Evolutionary conservation across 64 coral and sea anemone genomes (phyloP).

Genomic region (Trachythela sp.): DNA sequence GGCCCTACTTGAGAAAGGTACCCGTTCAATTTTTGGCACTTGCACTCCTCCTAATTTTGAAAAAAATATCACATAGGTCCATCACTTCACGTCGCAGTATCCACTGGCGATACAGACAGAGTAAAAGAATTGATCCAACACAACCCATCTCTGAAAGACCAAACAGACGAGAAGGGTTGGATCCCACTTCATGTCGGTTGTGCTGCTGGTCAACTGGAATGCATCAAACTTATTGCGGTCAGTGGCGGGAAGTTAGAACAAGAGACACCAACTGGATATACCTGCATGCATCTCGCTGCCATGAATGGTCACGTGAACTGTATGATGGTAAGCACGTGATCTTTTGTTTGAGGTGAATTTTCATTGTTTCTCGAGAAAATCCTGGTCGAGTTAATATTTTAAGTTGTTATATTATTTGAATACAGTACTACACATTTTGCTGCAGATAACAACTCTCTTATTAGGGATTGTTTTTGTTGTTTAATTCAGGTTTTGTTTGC

Average conservation of each 20-base stretch:
- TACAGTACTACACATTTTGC: neutral
- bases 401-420: neutral
- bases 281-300: constrained; percentile 88
- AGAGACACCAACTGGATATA: constrained; percentile 95
- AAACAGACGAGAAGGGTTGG: constrained; percentile 75
- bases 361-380: neutral
- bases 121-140: constrained; percentile 78
- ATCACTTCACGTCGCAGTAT: constrained; percentile 83
- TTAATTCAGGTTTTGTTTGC: constrained; percentile 69
- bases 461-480: neutral
- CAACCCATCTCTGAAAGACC: constrained; percentile 63
- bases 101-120: constrained; percentile 64
- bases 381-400: neutral
- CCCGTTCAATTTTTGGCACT: too few species aligned
- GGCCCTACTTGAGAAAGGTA: too few species aligned
- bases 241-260: constrained; percentile 79
- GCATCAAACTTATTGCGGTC: constrained; percentile 86
- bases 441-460: too few species aligned
- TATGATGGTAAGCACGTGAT: constrained; percentile 84
- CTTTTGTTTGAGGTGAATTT: too few species aligned
- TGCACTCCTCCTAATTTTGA: too few species aligned
- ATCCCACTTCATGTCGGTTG: constrained; percentile 74
- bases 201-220: constrained; percentile 78
- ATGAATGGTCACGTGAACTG: constrained; percentile 99
- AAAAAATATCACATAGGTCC: too few species aligned